Base-by-base conservation (phyloP, 2,797 vertebrate genomes). In the Premnoplex brunnescens region DNA sequence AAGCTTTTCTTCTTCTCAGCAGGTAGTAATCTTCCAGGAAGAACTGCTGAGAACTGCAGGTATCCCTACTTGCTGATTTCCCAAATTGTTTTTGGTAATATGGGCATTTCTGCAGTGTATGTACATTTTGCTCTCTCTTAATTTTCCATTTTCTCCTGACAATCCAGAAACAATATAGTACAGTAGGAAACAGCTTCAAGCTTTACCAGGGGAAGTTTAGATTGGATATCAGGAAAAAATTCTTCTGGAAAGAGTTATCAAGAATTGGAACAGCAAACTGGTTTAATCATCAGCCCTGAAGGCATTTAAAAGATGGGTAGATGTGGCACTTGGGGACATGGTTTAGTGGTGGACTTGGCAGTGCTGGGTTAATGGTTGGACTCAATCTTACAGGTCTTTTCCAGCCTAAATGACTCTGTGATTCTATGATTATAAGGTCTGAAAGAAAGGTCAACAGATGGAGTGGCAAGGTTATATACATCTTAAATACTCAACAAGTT, bases 1-100 rank as follows among this genome's bases (percentile, higher is more conserved):
- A 96, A 94, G 91, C 60, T 72, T 94, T 96, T 95, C 44, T 82
- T 92, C 95, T 80, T 80, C 72, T 49, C 88, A 93, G 88, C 62
- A 96, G 68, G 85, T 84, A 97, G 77, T 77, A 97, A 97, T 91
- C 93, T 81, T 95, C 81, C 92, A 91, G 80, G 66, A 95, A 73
- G 92, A 85, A 82, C 66, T 92, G 86, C 95, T 96, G 93, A 96
- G 77, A 96, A 87, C 90, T 80, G 93, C 74, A 92, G 52, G 72
- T 72, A 79, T 41, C n/a, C 39, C 32, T 85, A 54, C 83, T 93
- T 96, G 84, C 85, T 96, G 91, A 87, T 95, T 52, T 96, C 55
- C 88, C 63, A 95, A 89, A 89, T 85, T 91, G 89, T 32, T 83
- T 94, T 93, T 68, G 85, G 81, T n/a, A 37, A 91, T 93, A 83